These are phyloP conservation scores for Drosophila ironensis DNA, from an alignment of 1,140 invertebrate genomes.

Conservation along the genomic window DNA sequence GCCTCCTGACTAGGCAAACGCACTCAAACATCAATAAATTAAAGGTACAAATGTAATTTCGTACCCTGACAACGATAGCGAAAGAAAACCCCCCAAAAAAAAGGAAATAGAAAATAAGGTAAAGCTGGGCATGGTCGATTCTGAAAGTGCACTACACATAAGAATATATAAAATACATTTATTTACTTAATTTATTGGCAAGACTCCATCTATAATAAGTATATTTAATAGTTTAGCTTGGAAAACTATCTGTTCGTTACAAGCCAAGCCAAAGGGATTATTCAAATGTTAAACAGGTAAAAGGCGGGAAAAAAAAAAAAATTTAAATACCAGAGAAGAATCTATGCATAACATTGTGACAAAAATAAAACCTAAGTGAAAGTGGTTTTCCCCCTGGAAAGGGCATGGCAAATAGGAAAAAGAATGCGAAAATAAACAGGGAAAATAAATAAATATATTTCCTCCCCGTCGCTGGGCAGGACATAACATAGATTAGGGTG, in stretches of 20 bases:
- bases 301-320: too few relatives aligned
- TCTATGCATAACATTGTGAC: too few relatives aligned
- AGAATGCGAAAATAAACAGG: constrained; percentile 19
- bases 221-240: too few relatives aligned
- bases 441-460: constrained; percentile 55
- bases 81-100: constrained; percentile 5
- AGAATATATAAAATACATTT: too few relatives aligned
- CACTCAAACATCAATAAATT: constrained; percentile 77
- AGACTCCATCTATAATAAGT: too few relatives aligned
- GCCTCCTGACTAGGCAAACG: constrained; percentile 41
- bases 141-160: too few relatives aligned
- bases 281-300: too few relatives aligned
- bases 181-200: too few relatives aligned
- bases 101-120: constrained; percentile 1
- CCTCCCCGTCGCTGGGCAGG: constrained; percentile 28
- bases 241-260: too few relatives aligned
- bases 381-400: not conserved
- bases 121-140: not conserved
- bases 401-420: constrained; percentile 4
- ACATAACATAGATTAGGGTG: constrained; percentile 70
- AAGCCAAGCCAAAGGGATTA: too few relatives aligned
- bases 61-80: constrained; percentile 43
- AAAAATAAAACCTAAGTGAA: not conserved
- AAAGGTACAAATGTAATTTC: constrained; percentile 78
- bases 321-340: too few relatives aligned